Evolutionary conservation across 2,888 invertebrate species (phyloP), one percentile per base, ranked within the genome.

Genomic region (Desoria tigrina): DNA sequence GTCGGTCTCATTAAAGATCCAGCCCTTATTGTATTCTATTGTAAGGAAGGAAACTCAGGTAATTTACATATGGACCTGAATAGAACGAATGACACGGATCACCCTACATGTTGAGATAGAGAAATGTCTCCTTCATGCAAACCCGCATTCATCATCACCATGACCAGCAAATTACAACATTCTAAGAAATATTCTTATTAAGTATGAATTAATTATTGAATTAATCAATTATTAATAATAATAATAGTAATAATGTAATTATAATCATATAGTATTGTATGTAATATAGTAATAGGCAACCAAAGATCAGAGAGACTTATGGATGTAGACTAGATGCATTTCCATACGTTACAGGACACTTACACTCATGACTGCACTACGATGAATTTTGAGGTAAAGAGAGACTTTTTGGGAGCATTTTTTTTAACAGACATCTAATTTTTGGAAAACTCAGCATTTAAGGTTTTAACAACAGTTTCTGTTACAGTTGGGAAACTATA

Each of bases 401-500:
- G 9, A 39, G 16, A 39, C 39, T 39, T 39, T 16, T 39, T 39
- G 9, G 16, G 16, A 39, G 16, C 16, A 11, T 39, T 39, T 39
- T 16, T 16, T 39, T 16, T 39, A 16, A 49, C 9, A 49, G 9
- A 49, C 9, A 49, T 53, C 23, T 26, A 21, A 53, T 24, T n/a
- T n/a, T n/a, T 23, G 21, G 26, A 23, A 37, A 65, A 72, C 74
- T 74, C 74, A 74, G 74, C 74, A 74, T 74, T 74, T 74, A 69
- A 68, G 72, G 72, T 72, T 72, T 68, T 58, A 62, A 49, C n/a
- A 49, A 21, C 39, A 39, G 16, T 11, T 39, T 39, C 9, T 39
- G 9, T 39, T 39, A 16, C 39, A 9, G 39, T 39, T 39, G 9
- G 16, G 16, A 11, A 39, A 11, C 16, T 39, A 9, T 9, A 16